A percentile compares a stretch with the other conserved stretches of the same genome.
These are phyloP conservation scores for Neoarius graeffei DNA, from an alignment of 2,113 vertebrate species.

Conservation along the genomic window DNA sequence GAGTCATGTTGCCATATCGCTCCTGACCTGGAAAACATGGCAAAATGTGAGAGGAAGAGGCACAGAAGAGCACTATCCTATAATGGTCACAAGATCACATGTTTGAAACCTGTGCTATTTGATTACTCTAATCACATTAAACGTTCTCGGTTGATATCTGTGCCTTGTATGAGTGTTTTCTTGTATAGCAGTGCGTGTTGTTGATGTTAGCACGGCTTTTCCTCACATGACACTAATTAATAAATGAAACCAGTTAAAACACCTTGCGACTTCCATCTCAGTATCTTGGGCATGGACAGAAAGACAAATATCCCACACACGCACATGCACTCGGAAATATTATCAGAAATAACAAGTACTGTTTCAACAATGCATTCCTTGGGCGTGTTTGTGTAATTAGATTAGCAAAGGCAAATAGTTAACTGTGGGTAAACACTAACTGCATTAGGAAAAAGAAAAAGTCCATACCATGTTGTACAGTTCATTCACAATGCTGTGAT, in stretches of 20 bases:
- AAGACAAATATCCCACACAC: slow-evolving; percentile 29
- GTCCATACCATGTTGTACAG: too few species aligned
- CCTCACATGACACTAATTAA: slow-evolving; percentile 69
- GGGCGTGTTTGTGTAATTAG: slow-evolving; percentile 4
- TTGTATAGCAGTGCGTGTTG: neutral
- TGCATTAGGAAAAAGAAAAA: neutral
- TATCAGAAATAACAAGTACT: neutral
- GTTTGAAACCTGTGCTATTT: neutral
- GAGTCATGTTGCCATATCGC: slow-evolving; percentile 82
- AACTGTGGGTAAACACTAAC: neutral
- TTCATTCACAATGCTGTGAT: neutral
- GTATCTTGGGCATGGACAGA: slow-evolving; percentile 23
- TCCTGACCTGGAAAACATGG: slow-evolving; percentile 74
- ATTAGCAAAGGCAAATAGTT: slow-evolving; percentile 19
- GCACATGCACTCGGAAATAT: slow-evolving; percentile 40
- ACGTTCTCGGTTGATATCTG: neutral
- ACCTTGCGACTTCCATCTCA: slow-evolving; percentile 68
- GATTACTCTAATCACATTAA: slow-evolving; percentile 23
- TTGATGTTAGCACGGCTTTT: neutral
- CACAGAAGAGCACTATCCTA: neutral
- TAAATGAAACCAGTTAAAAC: slow-evolving; percentile 62
- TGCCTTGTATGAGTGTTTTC: neutral
- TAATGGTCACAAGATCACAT: slow-evolving; percentile 6
- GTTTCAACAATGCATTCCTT: slow-evolving; percentile 40
- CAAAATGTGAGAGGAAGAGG: neutral